phyloP scores from a whole-genome alignment of 2,888 invertebrate species.

The Catocala sponsa region DNA sequence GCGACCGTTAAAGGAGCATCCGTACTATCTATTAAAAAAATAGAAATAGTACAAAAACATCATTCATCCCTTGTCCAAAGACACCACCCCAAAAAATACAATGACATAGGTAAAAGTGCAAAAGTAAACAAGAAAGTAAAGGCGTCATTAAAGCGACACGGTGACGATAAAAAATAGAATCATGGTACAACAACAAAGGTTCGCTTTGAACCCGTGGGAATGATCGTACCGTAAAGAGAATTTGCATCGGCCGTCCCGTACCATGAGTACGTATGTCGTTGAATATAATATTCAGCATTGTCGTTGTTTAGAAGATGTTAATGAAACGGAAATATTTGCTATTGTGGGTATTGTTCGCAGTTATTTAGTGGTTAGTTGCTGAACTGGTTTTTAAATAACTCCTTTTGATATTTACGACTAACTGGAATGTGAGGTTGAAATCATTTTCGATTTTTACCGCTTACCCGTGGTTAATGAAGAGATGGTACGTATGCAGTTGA shows the following conservation, averaged over 20 bases:
- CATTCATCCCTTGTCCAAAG: conserved; percentile 79
- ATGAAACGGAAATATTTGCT: conserved; percentile 71
- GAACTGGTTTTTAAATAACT: conserved; percentile 58
- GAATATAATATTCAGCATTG: conserved; percentile 54
- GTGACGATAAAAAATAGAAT: conserved; percentile 65
- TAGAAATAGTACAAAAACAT: conserved; percentile 60
- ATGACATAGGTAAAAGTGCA: conserved; percentile 78
- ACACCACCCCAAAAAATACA: conserved; percentile 75
- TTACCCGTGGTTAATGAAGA: conserved; percentile 24
- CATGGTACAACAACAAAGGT: conserved; percentile 52
- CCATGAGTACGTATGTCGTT: conserved; percentile 33
- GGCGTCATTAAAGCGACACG: conserved; percentile 80
- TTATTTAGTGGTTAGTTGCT: conserved; percentile 54
- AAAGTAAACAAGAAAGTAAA: conserved; percentile 79
- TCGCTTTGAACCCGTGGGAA: conserved; percentile 64
- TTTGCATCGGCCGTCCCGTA: conserved; percentile 63
- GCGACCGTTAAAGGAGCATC: conserved; percentile 68
- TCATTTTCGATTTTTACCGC: conserved; percentile 31
- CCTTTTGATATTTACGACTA: conserved; percentile 24
- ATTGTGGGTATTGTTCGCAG: conserved; percentile 63
- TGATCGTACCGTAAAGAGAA: conserved; percentile 42
- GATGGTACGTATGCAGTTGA: conserved; percentile 14
- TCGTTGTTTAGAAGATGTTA: conserved; percentile 59
- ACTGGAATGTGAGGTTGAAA: conserved; percentile 25
- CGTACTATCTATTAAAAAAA: conserved; percentile 54